These are phyloP conservation scores for Diploptera punctata DNA, from an alignment of 2,888 invertebrate species.

Conservation along the genomic window DNA sequence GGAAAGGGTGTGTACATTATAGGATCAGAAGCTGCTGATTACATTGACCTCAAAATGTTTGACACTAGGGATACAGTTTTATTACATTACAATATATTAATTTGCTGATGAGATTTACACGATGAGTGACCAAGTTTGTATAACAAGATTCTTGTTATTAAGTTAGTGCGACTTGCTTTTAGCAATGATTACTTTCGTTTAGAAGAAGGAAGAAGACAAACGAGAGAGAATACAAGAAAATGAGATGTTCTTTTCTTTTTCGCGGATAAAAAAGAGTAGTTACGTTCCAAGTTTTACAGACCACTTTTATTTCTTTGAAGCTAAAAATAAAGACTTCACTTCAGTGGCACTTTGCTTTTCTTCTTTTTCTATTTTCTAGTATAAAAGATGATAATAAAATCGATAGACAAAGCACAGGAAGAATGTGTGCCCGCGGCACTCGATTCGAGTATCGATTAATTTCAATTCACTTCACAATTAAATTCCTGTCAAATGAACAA, in stretches of 20 bases:
- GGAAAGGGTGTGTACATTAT: too few species aligned
- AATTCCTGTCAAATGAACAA: too few species aligned
- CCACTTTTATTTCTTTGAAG: constrained; percentile 8
- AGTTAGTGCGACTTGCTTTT: neutral
- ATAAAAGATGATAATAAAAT: constrained; percentile 8
- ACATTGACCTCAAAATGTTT: too few species aligned
- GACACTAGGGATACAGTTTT: too few species aligned
- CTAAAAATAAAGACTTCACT: constrained; percentile 17
- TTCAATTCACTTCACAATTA: neutral
- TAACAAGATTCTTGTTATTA: too few species aligned
- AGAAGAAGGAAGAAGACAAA: neutral
- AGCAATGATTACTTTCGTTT: constrained; percentile 14
- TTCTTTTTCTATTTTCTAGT: too few species aligned
- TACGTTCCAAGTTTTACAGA: constrained; percentile 3
- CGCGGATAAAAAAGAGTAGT: neutral
- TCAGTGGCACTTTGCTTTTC: neutral
- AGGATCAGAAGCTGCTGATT: too few species aligned
- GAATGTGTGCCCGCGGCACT: neutral
- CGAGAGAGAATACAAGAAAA: neutral
- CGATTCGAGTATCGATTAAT: neutral
- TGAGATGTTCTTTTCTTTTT: neutral
- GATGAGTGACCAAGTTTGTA: too few species aligned
- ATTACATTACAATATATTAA: too few species aligned
- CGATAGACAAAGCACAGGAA: neutral
- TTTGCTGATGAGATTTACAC: too few species aligned